Evolutionary conservation across 2,113 vertebrate genomes (phyloP), one percentile per base, ranked within the genome.

Genomic region (Candoia aspera): DNA sequence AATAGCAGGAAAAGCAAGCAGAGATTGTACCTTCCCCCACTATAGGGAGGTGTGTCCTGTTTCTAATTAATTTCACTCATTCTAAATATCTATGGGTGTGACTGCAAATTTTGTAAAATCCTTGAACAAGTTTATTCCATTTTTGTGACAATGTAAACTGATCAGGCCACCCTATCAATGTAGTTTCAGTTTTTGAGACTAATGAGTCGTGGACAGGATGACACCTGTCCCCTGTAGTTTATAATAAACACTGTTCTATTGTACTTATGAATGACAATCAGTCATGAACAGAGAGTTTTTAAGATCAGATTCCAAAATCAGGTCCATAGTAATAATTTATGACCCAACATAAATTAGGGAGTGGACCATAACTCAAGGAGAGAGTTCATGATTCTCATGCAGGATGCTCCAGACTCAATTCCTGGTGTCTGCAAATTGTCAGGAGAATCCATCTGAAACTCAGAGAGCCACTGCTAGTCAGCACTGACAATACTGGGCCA

Each of bases 271-370:
- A 86, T 55, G 46, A 54, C 8, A 24, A 37, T 86, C 95, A 93
- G 23, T 84, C 23, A 37, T 49, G 12, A 83, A 90, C 64, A 55
- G 83, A 0, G 42, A 85, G 73, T 1, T 87, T 42, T 0, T 23
- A 93, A 90, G 88, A 95, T 2, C 42, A 91, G 42, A 26, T 85
- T 86, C 89, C 26, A 91, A 46, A 91, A 91, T 13, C 79, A 1
- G 57, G 0, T n/a, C 2, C 58, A 57, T 86, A n/a, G 29, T n/a
- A 17, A 73, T 33, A 29, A 33, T 79, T 73, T 79, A 37, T 79
- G n/a, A 37, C 17, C 68, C 68, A 79, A 79, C 6, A 79, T 79
- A 79, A 79, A 79, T 79, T 79, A 37, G 68, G n/a, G 37, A 15
- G 68, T 79, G 33, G 68, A 37, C 33, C 33, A 79, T 79, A 79